Conservation (phyloP, 2,797 vertebrate species). For the Peromyscus melanophrys region DNA sequence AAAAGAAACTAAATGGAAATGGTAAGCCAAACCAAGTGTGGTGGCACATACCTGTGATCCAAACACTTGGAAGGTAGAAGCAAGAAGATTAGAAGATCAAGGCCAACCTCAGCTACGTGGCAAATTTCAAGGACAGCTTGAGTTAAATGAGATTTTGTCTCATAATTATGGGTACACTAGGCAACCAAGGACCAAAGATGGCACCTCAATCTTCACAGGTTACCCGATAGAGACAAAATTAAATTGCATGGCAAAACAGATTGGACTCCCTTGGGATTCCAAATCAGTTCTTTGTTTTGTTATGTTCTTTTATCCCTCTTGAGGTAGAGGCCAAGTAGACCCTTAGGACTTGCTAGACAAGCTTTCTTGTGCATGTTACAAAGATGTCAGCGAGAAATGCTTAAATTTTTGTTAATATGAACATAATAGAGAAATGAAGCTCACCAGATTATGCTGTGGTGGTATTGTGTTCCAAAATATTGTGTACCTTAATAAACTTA, state of each 20-base stretch:
- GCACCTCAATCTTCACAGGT: not conserved
- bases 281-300: not conserved
- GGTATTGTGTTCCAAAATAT: too few species aligned
- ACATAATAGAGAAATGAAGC: not conserved
- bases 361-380: not conserved
- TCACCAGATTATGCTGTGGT: not conserved
- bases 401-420: not conserved
- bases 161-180: not conserved
- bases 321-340: not conserved
- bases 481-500: too few species aligned
- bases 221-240: constrained; percentile 5
- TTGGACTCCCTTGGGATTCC: not conserved
- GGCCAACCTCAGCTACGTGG: not conserved
- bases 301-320: not conserved
- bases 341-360: not conserved
- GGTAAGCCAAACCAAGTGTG: not conserved
- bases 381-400: constrained; percentile 3
- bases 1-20: not conserved
- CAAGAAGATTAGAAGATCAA: not conserved
- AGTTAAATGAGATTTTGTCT: not conserved
- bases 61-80: not conserved
- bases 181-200: not conserved
- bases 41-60: not conserved
- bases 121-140: not conserved
- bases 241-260: not conserved